Conservation (phyloP, 2,797 vertebrate species). For the Pangasius mekongensis region DNA sequence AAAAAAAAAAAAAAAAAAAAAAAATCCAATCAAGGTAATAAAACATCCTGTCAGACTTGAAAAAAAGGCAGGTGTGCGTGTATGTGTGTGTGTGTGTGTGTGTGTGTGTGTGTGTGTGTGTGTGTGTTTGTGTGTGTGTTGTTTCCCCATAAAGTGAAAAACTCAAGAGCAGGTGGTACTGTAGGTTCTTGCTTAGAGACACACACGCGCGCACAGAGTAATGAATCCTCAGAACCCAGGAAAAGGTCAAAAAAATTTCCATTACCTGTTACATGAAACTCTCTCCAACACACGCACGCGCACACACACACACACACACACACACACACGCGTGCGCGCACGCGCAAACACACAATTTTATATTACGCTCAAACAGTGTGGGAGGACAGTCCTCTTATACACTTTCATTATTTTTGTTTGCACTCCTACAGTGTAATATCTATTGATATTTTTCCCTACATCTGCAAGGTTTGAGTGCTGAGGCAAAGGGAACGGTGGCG, state of each 20-base stretch:
- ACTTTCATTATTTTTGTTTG: constrained; percentile 51
- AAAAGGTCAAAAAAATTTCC: constrained; percentile 47
- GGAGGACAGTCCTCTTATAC: constrained; percentile 36
- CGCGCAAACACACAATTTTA: neutral
- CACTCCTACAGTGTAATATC: constrained; percentile 5
- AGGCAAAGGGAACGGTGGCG: neutral
- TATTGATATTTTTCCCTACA: neutral
- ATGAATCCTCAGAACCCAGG: constrained; percentile 33
- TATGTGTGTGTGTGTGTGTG: no score
- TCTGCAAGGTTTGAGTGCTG: neutral
- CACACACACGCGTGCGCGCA: neutral
- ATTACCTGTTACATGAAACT: constrained; percentile 41
- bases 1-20: no score
- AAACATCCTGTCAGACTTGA: neutral
- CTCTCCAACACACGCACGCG: neutral
- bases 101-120: neutral
- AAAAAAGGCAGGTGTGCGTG: neutral
- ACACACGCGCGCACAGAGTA: neutral
- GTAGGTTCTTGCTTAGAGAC: neutral
- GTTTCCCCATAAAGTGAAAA: neutral
- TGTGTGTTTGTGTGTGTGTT: neutral
- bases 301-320: neutral
- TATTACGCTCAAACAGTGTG: constrained; percentile 26
- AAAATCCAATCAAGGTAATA: neutral
- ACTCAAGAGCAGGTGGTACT: neutral